Evolutionary conservation across 2,888 invertebrate species (phyloP), one percentile per base, ranked within the genome.

Genomic region (Heliconius ethilla): DNA sequence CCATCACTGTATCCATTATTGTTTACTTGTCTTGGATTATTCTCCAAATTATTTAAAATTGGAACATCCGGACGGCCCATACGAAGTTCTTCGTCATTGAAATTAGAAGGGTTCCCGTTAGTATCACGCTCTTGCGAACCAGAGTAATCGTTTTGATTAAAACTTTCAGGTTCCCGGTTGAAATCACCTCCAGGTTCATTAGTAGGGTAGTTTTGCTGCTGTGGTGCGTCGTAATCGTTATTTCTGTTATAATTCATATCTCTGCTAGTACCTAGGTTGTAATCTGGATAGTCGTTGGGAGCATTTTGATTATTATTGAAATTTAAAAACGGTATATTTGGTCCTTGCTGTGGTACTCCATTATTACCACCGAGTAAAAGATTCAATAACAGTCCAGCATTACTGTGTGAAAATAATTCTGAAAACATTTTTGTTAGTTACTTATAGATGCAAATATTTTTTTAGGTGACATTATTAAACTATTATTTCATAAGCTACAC

Each of bases 201-300:
- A 72, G 9, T 22, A 33, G 33, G 29, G n/a, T 72, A 72, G 10
- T 37, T 72, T 72, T 59, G 72, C 15, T 59, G 59, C n/a, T 72
- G 72, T 59, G 59, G 15, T 10, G 15, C 15, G 55, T n/a, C 70
- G 29, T 70, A 70, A 70, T 70, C 55, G n/a, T 59, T 72, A 25
- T 13, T 7, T 59, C 72, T 72, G 37, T 33, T 37, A 59, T 27
- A n/a, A 59, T 55, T 72, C 37, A 15, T 15, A n/a, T 72, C 72
- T 59, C 59, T 59, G n/a, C 10, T 72, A n/a, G 72, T 72, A 18
- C 59, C 72, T 2, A 72, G 22, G 9, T 72, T 72, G n/a, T 72
- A 72, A 72, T 72, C 72, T 37, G n/a, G 59, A 37, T 72, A 72
- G 37, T 72, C 72, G 59, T 72, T 72, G 22, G n/a, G 72, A 13